These are phyloP conservation scores for Rhineura floridana DNA, from an alignment of 2,113 vertebrate genomes.

Conservation along the genomic window DNA sequence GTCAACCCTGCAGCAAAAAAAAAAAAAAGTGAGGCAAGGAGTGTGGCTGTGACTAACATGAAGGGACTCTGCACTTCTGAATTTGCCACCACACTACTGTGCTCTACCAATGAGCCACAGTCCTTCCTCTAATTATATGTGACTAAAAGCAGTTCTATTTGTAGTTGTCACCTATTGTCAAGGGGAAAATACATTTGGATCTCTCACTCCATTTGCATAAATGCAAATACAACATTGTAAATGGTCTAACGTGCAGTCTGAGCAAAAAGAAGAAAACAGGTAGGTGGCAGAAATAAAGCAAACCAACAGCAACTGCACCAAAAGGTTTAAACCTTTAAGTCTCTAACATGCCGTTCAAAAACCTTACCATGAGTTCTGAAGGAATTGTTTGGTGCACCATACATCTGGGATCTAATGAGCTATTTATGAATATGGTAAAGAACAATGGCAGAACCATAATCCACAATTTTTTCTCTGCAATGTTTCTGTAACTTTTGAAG, in stretches of 20 bases:
- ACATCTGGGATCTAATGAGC: neutral
- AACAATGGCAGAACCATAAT: constrained; percentile 27
- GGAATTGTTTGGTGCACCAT: neutral
- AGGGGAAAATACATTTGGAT: neutral
- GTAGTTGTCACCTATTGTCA: neutral
- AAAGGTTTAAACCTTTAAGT: neutral
- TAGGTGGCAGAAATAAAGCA: neutral
- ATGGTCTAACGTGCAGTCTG: neutral
- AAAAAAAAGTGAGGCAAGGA: too few species aligned
- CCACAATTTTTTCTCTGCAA: constrained; percentile 43
- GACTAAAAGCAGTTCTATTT: neutral
- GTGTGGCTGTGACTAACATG: too few species aligned
- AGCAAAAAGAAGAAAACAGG: neutral
- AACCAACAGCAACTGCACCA: neutral
- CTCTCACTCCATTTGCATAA: neutral
- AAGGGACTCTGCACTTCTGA: too few species aligned
- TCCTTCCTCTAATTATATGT: too few species aligned
- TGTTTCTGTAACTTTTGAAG: constrained; percentile 32
- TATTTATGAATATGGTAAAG: neutral
- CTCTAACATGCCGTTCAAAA: neutral
- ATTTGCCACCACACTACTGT: too few species aligned
- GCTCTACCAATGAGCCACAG: too few species aligned
- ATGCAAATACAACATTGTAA: neutral
- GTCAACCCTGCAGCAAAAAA: too few species aligned
- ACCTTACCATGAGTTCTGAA: neutral